These are phyloP conservation scores for Drosophila formosana DNA, from an alignment of 2,888 invertebrate species.

Conservation along the genomic window DNA sequence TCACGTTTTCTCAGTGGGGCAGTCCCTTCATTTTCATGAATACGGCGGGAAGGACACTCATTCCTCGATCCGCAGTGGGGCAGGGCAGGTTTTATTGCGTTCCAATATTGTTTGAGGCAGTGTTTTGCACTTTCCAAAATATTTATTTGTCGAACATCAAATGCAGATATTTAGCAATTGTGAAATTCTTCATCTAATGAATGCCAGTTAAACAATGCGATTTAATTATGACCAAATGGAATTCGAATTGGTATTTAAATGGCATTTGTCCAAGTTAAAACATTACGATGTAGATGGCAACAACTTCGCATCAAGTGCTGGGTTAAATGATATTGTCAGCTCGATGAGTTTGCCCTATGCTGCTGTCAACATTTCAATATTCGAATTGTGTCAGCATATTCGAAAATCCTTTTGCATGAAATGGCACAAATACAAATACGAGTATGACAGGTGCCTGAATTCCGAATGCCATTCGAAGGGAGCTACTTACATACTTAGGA, in stretches of 20 bases:
- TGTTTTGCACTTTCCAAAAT: slow-evolving; percentile 30
- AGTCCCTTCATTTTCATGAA: slow-evolving; percentile 29
- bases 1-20: slow-evolving; percentile 63
- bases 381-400: slow-evolving; percentile 38
- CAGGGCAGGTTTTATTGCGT: slow-evolving; percentile 50
- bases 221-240: slow-evolving; percentile 16
- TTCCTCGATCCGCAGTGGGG: slow-evolving; percentile 44
- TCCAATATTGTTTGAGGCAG: slow-evolving; percentile 20
- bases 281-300: neutral
- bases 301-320: neutral
- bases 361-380: slow-evolving; percentile 45
- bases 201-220: slow-evolving; percentile 18
- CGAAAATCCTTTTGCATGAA: slow-evolving; percentile 56
- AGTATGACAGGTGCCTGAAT: slow-evolving; percentile 58
- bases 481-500: slow-evolving; percentile 28
- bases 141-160: slow-evolving; percentile 60
- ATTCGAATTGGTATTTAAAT: slow-evolving; percentile 19
- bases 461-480: slow-evolving; percentile 27
- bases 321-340: slow-evolving; percentile 22
- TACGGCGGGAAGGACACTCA: slow-evolving; percentile 3
- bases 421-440: slow-evolving; percentile 39
- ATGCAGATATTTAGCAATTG: slow-evolving; percentile 30
- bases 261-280: slow-evolving; percentile 4
- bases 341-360: slow-evolving; percentile 23
- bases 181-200: neutral